Conservation (phyloP, 1,140 invertebrate genomes). For the Zaprionus davidi region DNA sequence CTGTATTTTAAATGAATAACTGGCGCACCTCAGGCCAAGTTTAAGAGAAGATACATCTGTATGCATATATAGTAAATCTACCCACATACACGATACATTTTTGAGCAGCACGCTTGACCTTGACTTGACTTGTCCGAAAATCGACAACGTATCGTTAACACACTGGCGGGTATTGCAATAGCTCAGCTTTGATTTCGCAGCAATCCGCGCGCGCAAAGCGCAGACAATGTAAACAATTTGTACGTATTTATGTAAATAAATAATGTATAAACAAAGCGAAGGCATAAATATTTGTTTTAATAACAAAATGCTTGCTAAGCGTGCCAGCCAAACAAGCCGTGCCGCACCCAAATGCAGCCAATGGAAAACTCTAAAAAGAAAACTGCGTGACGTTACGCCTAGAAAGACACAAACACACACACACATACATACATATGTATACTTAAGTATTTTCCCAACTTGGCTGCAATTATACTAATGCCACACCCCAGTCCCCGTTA, state of each 20-base stretch:
- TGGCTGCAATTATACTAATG: slow-evolving; percentile 1
- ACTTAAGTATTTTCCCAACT: not conserved
- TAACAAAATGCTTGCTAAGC: slow-evolving; percentile 40
- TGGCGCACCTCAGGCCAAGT: not conserved
- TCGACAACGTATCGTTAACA: not conserved
- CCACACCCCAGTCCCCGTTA: not conserved
- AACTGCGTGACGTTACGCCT: slow-evolving; percentile 61
- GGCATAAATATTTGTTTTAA: slow-evolving; percentile 73
- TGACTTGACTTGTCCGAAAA: slow-evolving; percentile 34
- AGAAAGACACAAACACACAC: not conserved
- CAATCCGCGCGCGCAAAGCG: slow-evolving; percentile 4
- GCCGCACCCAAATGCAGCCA: slow-evolving; percentile 60
- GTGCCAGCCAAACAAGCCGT: not conserved
- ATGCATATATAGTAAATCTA: not conserved
- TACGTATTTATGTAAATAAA: slow-evolving; percentile 14
- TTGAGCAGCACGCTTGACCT: slow-evolving; percentile 32
- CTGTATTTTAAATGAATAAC: not conserved
- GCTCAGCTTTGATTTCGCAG: not conserved
- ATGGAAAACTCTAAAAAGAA: slow-evolving; percentile 63
- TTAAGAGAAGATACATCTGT: not conserved
- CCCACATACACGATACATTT: slow-evolving; percentile 1
- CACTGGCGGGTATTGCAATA: not conserved
- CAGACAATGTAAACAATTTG: slow-evolving; percentile 5
- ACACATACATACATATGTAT: not conserved
- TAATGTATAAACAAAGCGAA: slow-evolving; percentile 19